Base-by-base conservation (phyloP, 2,797 vertebrate species). In the Coregonus sp. region DNA sequence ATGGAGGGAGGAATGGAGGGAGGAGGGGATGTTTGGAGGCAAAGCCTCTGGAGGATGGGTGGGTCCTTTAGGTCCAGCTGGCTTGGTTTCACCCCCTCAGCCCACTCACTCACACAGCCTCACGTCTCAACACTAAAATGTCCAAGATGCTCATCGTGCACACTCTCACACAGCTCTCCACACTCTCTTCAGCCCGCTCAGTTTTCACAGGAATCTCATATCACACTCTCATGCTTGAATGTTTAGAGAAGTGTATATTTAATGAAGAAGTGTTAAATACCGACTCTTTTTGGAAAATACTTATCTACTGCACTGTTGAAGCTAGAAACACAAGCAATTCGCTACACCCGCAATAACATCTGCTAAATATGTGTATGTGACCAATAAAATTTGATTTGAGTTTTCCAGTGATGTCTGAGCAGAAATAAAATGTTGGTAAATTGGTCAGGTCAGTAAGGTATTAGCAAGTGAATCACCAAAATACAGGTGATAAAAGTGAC, bases 11-110 rank as follows among this genome's bases (percentile, higher is more conserved):
- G 14, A n/a, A 52, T n/a, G 14, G 47, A 11, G 3, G 63, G 31
- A 82, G 83, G 81, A 87, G 88, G 88, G 75, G 66, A 82, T 81
- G 31, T 86, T 86, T 15, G 66, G 67, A 84, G 89, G 85, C 77
- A 0, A 78, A 73, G 82, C 90, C 86, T 85, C 69, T 51, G 86
- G 88, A 81, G 54, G 51, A 73, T 14, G 35, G 61, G 37, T 85
- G 35, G 61, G 37, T 85, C 86, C 89, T 82, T 65, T 56, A 80
- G 86, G 88, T 81, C 77, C 83, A 89, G 78, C 86, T 90, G 87
- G 85, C 77, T 81, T 11, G 50, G 20, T 79, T 82, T 80, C 70
- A 78, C 63, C 25, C 25, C 25, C 25, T 25, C 25, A 81, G 72
- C 80, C 75, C 35, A 54, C 11, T 65, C 74, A 78, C 65, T 81